Evolutionary conservation across 2,888 invertebrate species (phyloP).

Genomic region (Dascillus cervinus): DNA sequence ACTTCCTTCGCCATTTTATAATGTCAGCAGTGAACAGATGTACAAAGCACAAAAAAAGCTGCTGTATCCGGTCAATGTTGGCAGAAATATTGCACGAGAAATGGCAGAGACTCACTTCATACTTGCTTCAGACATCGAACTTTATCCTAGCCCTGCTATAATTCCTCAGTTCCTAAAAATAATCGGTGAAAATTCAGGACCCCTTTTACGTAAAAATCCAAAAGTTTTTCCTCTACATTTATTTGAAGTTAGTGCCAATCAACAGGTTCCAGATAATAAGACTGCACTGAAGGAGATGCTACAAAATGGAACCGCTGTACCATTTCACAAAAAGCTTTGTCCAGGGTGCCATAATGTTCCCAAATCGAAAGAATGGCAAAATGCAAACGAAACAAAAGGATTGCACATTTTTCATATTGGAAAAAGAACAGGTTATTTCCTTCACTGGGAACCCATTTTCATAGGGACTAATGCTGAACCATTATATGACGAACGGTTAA

Average conservation of each 20-base stretch:
- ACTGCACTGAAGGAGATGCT: conserved; percentile 61
- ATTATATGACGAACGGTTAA: conserved; percentile 82
- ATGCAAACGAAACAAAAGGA: conserved; percentile 59
- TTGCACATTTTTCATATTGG: conserved; percentile 79
- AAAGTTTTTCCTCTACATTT: conserved; percentile 83
- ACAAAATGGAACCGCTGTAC: conserved; percentile 70
- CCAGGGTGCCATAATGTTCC: conserved; percentile 85
- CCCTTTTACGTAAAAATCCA: conserved; percentile 51
- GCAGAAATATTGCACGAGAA: conserved; percentile 81
- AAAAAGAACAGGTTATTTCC: conserved; percentile 67
- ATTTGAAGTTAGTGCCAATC: conserved; percentile 73
- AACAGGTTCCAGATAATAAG: conserved; percentile 65
- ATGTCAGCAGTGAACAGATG: conserved; percentile 56
- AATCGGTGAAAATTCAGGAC: conserved; percentile 66
- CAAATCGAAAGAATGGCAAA: conserved; percentile 77
- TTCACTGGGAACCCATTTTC: conserved; percentile 91
- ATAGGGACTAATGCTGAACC: conserved; percentile 86
- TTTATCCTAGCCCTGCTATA: conserved; percentile 80
- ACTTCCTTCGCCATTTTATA: conserved; percentile 59
- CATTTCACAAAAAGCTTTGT: conserved; percentile 87
- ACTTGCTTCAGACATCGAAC: conserved; percentile 81
- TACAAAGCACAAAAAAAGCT: conserved; percentile 76
- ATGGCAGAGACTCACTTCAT: conserved; percentile 75
- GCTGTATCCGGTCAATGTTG: conserved; percentile 85
- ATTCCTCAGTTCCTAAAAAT: conserved; percentile 76